Conservation (phyloP, 1,140 invertebrate genomes). For the Adoxophyes honmai region DNA sequence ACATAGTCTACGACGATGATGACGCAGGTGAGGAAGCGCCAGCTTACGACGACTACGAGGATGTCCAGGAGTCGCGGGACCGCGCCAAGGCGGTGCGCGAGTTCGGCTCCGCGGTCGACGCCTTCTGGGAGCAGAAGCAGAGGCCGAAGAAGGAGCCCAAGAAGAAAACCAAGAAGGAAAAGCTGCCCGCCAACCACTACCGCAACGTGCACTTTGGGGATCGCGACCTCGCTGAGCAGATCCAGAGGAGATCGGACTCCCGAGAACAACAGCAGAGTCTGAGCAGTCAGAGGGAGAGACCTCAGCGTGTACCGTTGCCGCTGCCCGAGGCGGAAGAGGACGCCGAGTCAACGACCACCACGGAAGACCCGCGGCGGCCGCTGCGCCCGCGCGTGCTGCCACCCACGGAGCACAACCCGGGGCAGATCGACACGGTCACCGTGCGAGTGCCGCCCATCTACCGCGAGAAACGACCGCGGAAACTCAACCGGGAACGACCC, state of each 20-base stretch:
- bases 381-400: slow-evolving; percentile 65
- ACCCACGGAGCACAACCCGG: slow-evolving; percentile 70
- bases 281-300: slow-evolving; percentile 27
- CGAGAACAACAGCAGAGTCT: slow-evolving; percentile 37
- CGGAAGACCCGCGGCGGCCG: slow-evolving; percentile 57
- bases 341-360: slow-evolving; percentile 64
- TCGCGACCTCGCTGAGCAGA: slow-evolving; percentile 42
- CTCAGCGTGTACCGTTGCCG: slow-evolving; percentile 40
- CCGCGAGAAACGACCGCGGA: slow-evolving; percentile 64
- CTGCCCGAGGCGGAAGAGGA: slow-evolving; percentile 39
- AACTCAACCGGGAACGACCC: slow-evolving; percentile 48
- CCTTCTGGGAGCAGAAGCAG: slow-evolving; percentile 61
- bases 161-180: slow-evolving; percentile 19
- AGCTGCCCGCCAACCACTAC: slow-evolving; percentile 44
- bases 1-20: slow-evolving; percentile 59
- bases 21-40: slow-evolving; percentile 36
- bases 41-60: slow-evolving; percentile 62
- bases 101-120: slow-evolving; percentile 59
- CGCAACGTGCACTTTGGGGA: slow-evolving; percentile 65
- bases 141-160: slow-evolving; percentile 24
- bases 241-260: slow-evolving; percentile 24
- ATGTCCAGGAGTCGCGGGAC: slow-evolving; percentile 57
- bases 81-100: slow-evolving; percentile 50
- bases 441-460: slow-evolving; percentile 72
- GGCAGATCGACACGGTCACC: slow-evolving; percentile 71